Evolutionary conservation across 2,797 vertebrate species (phyloP).

Genomic region (Halcyon chelicuti): DNA sequence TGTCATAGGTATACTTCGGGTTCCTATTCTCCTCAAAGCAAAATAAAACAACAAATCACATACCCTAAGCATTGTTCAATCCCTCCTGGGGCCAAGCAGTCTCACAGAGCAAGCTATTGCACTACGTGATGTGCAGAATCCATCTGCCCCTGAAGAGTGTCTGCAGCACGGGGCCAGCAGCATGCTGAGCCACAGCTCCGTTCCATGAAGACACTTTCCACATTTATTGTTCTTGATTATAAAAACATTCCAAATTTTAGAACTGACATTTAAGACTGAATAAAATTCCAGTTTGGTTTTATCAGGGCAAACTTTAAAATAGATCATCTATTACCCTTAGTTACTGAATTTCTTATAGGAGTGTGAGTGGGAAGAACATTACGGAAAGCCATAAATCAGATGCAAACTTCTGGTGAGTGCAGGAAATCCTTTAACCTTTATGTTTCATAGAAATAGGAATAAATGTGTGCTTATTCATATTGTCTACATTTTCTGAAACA

Average conservation of each 20-base stretch:
- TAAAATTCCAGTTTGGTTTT: slow-evolving; percentile 36
- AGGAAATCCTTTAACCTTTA: slow-evolving; percentile 33
- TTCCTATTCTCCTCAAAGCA: background rate
- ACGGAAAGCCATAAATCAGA: slow-evolving; percentile 31
- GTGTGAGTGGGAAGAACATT: background rate
- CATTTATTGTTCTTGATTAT: background rate
- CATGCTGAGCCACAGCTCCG: background rate
- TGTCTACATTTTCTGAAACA: background rate
- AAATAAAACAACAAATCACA: background rate
- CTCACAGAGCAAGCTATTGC: background rate
- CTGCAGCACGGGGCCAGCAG: background rate
- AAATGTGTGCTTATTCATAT: background rate
- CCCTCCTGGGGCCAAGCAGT: background rate
- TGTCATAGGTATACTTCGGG: background rate
- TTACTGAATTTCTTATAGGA: slow-evolving; percentile 21
- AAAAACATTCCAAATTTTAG: slow-evolving; percentile 44
- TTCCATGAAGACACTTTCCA: background rate
- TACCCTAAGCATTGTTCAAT: background rate
- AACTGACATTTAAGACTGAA: slow-evolving; percentile 51
- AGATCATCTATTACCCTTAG: background rate
- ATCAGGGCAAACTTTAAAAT: slow-evolving; percentile 43
- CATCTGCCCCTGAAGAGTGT: background rate
- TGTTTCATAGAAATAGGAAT: slow-evolving; percentile 36
- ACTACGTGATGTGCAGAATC: background rate
- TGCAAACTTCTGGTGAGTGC: slow-evolving; percentile 35